phyloP scores from a whole-genome alignment of 1,140 invertebrate genomes.

The Neodiprion fabricii region DNA sequence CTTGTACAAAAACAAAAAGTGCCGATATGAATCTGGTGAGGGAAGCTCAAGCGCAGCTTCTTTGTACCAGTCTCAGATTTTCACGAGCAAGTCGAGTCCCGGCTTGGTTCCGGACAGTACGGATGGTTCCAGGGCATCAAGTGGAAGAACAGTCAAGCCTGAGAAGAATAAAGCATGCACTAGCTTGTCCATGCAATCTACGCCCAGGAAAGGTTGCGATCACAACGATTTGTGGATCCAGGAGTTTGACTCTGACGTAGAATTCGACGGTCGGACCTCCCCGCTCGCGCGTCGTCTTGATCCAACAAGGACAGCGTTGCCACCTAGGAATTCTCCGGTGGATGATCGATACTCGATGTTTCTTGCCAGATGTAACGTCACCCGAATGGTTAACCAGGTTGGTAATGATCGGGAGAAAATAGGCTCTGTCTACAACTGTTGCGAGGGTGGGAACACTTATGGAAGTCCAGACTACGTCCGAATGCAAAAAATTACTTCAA shows the following conservation, averaged over 20 bases:
- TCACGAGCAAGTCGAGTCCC: neutral
- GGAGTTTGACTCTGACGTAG: conserved; percentile 9
- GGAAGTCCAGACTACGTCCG: neutral
- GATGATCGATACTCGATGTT: conserved; percentile 7
- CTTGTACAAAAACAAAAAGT: neutral
- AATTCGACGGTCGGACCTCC: neutral
- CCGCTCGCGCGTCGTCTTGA: neutral
- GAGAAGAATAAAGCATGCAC: neutral
- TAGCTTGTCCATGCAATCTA: neutral
- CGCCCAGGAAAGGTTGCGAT: neutral
- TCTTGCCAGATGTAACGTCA: neutral
- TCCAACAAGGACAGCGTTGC: neutral
- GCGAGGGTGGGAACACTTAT: neutral
- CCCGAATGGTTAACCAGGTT: neutral
- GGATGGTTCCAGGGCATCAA: neutral
- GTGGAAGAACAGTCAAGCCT: neutral
- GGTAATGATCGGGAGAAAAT: neutral
- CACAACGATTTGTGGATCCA: conserved; percentile 6
- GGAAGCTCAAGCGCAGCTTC: neutral
- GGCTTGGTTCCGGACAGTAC: neutral
- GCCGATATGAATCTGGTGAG: neutral
- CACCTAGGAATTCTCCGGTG: neutral
- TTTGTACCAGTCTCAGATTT: neutral
- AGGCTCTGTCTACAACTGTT: neutral
- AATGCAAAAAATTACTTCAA: neutral